phyloP scores from a whole-genome alignment of 2,888 invertebrate species.

The Punctoribates punctum region DNA sequence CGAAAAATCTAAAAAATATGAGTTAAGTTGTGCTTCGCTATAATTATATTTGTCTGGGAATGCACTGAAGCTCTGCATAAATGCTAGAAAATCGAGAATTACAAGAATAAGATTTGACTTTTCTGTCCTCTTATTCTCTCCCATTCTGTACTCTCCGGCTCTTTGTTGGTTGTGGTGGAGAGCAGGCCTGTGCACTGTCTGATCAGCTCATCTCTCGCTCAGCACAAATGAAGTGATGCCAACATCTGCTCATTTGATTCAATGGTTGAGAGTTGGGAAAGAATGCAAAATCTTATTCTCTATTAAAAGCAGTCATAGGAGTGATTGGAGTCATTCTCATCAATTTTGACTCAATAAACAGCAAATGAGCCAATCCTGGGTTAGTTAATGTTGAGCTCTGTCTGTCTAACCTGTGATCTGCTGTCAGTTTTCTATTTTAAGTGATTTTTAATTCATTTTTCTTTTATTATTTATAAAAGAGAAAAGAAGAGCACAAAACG shows the following conservation, averaged over 20 bases:
- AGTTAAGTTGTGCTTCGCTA: conserved; percentile 2
- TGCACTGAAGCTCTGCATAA: conserved; percentile 1
- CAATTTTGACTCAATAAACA: conserved; percentile 34
- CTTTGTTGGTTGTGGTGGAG: neutral
- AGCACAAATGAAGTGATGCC: neutral
- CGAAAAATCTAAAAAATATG: conserved; percentile 27
- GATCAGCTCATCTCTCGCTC: neutral
- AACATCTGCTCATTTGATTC: conserved; percentile 12
- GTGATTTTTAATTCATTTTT: conserved; percentile 36
- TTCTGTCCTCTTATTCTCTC: conserved; percentile 2
- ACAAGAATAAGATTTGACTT: neutral
- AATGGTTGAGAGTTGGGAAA: neutral
- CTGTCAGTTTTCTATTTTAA: conserved; percentile 34
- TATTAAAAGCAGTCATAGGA: neutral
- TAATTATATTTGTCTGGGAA: conserved; percentile 29
- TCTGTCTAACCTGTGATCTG: conserved; percentile 20
- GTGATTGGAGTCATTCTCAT: neutral
- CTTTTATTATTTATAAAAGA: neutral
- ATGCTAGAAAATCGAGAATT: neutral
- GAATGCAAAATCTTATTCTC: conserved; percentile 1
- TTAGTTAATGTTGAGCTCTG: neutral
- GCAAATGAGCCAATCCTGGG: conserved; percentile 22
- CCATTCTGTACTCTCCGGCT: conserved; percentile 3
- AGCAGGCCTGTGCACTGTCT: neutral
- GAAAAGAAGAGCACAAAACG: conserved; percentile 18